Conservation (phyloP, 2,888 invertebrate genomes). For the Galerucella calmariensis region DNA sequence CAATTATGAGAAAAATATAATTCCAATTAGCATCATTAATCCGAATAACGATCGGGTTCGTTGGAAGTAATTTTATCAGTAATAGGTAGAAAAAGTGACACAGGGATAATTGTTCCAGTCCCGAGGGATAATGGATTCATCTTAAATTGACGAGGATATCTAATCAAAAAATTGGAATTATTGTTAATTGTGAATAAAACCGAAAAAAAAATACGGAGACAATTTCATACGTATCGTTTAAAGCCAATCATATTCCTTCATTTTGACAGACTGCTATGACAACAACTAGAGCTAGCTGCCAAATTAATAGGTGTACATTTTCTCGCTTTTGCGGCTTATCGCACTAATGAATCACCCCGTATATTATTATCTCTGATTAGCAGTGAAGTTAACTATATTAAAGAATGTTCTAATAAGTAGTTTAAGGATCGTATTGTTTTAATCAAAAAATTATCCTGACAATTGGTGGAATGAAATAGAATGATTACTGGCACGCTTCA, state of each 20-base stretch:
- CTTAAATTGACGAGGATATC: neutral
- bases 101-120: neutral
- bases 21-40: neutral
- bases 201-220: too few species aligned
- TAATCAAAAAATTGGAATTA: neutral
- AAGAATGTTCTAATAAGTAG: conserved; percentile 23
- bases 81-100: neutral
- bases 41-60: neutral
- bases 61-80: too few species aligned
- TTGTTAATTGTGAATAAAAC: too few species aligned
- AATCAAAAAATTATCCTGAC: conserved; percentile 39
- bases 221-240: too few species aligned
- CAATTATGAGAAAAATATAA: neutral
- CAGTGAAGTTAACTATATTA: conserved; percentile 2
- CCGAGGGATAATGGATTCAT: neutral
- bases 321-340: too few species aligned
- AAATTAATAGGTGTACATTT: too few species aligned
- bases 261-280: too few species aligned
- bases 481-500: conserved; percentile 41
- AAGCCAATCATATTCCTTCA: too few species aligned
- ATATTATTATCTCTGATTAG: too few species aligned
- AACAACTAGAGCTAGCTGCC: too few species aligned
- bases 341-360: too few species aligned
- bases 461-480: conserved; percentile 37
- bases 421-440: conserved; percentile 28